Percentiles rank a stretch among this genome's conserved stretches.
phyloP scores from a whole-genome alignment of 2,888 invertebrate species.

The Salticus scenicus region DNA sequence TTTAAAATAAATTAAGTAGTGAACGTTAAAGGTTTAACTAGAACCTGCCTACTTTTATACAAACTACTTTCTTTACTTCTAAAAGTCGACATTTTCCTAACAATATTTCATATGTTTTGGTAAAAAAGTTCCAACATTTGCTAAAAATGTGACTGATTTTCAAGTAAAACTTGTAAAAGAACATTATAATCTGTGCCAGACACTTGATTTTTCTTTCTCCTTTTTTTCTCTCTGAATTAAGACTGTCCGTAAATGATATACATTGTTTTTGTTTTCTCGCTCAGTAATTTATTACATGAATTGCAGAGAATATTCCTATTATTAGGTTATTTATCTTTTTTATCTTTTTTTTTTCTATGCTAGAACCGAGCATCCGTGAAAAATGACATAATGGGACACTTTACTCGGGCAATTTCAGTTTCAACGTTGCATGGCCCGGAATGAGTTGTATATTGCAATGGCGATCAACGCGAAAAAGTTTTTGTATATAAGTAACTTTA shows the following conservation, averaged over 20 bases:
- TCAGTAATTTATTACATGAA: no score
- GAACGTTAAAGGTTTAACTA: no score
- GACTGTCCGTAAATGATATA: neutral
- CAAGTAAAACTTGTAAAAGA: no score
- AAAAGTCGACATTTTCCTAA: no score
- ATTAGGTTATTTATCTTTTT: neutral
- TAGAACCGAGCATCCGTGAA: constrained; percentile 49
- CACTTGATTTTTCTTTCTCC: neutral
- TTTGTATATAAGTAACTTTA: neutral
- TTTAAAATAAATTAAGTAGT: no score
- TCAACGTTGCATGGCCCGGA: constrained; percentile 51
- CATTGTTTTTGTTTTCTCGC: neutral
- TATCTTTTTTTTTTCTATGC: neutral
- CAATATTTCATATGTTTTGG: no score
- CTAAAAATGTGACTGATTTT: no score
- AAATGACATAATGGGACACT: constrained; percentile 66
- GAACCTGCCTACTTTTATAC: no score
- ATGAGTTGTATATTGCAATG: neutral
- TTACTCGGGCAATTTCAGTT: constrained; percentile 61
- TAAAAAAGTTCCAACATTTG: no score
- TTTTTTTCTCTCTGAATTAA: neutral
- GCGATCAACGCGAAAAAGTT: neutral
- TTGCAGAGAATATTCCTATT: neutral
- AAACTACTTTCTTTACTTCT: no score
- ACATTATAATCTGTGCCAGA: no score